Evolutionary conservation across 2,113 vertebrate genomes (phyloP), one percentile per base, ranked within the genome.

Genomic region (Hippocampus guttulatus): DNA sequence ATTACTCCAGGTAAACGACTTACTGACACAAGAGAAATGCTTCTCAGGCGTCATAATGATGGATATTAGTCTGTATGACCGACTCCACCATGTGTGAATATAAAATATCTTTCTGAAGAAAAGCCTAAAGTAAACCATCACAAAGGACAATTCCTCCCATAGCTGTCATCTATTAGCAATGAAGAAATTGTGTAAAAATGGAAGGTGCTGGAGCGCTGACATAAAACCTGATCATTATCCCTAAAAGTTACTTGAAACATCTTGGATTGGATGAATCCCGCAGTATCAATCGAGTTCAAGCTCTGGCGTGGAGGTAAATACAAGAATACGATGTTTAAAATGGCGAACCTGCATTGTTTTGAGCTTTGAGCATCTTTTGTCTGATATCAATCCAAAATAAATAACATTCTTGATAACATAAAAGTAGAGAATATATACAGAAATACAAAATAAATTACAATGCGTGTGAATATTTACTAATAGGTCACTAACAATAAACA

Each of bases 1-100:
- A 77, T 75, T 64, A 70, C 27, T 70, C 60, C 52, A 25, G 45
- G 66, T 15, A 61, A 66, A 52, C 4, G 64, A 40, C 58, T 66
- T 61, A 47, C 9, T 43, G 7, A 64, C 38, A 25, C 41, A 4
- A 63, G 18, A 73, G 15, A 71, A 79, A 78, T 64, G 64, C 41
- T 41, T 68, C 40, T 66, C 25, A 51, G 18, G n/a, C 41, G 30
- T 75, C 27, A 69, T 21, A 62, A 47, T 62, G 58, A 9, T 58
- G 12, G 57, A 75, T 64, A 57, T 65, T 12, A 47, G 51, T 73
- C 55, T 8, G 63, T 43, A 43, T 11, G 16, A 40, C 16, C 8
- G 33, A 63, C 11, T 63, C 33, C 63, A 64, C 40, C 40, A 8
- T 18, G 14, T 58, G 65, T 65, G 62, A 70, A 72, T 47, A 21